A percentile compares a stretch with the other conserved stretches of the same genome.
phyloP scores from a whole-genome alignment of 2,113 vertebrate genomes.

The Engystomops pustulosus region DNA sequence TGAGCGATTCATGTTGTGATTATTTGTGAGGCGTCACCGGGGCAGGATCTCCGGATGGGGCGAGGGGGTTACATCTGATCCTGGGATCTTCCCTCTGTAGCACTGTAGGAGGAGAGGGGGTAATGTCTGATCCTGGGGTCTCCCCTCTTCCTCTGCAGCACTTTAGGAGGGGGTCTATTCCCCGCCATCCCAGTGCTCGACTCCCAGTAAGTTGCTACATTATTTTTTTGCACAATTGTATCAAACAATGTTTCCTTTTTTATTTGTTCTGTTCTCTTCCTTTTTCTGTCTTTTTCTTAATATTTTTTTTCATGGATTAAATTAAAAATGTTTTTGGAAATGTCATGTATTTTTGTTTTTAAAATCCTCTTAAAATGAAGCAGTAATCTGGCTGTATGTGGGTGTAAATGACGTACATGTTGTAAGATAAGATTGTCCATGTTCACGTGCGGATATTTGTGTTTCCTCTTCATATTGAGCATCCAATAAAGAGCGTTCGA shows the following conservation, averaged over 20 bases:
- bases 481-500: slow-evolving; percentile 85
- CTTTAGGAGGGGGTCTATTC: neutral
- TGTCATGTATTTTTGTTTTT: slow-evolving; percentile 46
- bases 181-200: neutral
- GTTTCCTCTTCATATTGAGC: slow-evolving; percentile 80
- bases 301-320: neutral
- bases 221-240: neutral
- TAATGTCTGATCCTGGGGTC: too few relatives aligned
- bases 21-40: neutral
- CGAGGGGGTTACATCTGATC: too few relatives aligned
- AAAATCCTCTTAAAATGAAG: slow-evolving; percentile 71
- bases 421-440: slow-evolving; percentile 85
- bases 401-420: slow-evolving; percentile 84
- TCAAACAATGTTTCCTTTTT: neutral
- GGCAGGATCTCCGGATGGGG: too few relatives aligned
- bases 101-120: too few relatives aligned
- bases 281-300: neutral
- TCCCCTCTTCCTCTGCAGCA: neutral
- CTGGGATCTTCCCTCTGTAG: too few relatives aligned
- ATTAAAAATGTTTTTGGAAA: neutral
- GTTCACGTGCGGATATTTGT: slow-evolving; percentile 82
- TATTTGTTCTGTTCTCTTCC: neutral
- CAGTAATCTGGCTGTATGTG: slow-evolving; percentile 77
- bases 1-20: slow-evolving; percentile 75
- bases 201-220: neutral